Evolutionary conservation across 1,140 invertebrate species (phyloP), one percentile per base, ranked within the genome.

Genomic region (Glomeris maerens): DNA sequence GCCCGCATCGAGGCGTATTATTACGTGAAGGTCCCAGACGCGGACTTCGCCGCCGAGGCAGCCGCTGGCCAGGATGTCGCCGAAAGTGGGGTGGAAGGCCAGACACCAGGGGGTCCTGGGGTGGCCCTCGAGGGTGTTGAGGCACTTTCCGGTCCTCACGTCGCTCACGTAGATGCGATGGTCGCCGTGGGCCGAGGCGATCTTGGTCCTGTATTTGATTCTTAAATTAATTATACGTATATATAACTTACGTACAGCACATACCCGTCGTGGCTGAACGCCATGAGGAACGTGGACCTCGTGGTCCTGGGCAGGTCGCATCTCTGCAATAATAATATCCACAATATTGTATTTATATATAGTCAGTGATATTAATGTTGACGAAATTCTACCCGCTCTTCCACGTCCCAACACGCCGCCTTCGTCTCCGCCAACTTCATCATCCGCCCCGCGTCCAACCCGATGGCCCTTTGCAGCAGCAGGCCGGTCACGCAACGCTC

Each of bases 21-120:
- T 78, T 72, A 88, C 84, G 68, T 77, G 80, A 17, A 91, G 72
- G 71, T 92, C 86, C 88, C 88, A 92, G 22, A 92, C 84, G 56
- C 86, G 72, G 31, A 92, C 86, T 77, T 91, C 82, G 20, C 89
- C 89, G 14, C 79, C 85, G 0, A 92, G 71, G 67, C 89, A 93
- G 0, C 89, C 88, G 31, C 84, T 86, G 14, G 85, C 88, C 47
- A 91, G 72, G 42, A 91, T 79, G 57, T 88, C 77, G 65, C 81
- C 80, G 39, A 79, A 82, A 2, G 81, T 79, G 1, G 87, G 87
- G 69, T 92, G 87, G 67, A 91, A 91, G 42, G 84, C 83, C 41
- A 90, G 77, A 64, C 84, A 88, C 87, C 87, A 93, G 2, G 87
- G 87, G 40, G 85, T 90, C n/a, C 87, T 70, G 23, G 86, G 84